Conservation (phyloP, 2,888 invertebrate genomes). For the Sarcophaga variegata region DNA sequence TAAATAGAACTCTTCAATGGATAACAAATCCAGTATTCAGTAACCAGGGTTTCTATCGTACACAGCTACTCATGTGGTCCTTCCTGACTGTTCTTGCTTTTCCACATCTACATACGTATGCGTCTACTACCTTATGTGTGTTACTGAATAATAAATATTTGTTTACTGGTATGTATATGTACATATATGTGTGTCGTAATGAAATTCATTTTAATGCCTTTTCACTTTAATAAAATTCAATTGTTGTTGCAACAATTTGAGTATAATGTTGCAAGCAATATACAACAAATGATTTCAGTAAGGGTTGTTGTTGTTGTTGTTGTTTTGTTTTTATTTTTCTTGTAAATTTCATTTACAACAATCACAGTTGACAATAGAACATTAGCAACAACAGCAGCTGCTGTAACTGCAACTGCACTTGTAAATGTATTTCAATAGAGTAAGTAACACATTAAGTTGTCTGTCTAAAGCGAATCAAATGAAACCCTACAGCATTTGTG, state of each 20-base stretch:
- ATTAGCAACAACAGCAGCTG: not conserved
- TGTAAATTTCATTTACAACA: conserved; percentile 24
- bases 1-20: too few species aligned
- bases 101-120: too few species aligned
- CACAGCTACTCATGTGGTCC: too few species aligned
- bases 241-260: conserved; percentile 51
- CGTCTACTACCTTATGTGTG: too few species aligned
- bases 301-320: not conserved
- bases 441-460: not conserved
- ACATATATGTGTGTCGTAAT: not conserved
- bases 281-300: not conserved
- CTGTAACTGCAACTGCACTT: not conserved
- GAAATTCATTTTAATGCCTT: conserved; percentile 7
- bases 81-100: too few species aligned
- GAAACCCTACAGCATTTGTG: not conserved
- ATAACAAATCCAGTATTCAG: too few species aligned
- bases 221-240: conserved; percentile 35
- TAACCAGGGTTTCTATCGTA: too few species aligned
- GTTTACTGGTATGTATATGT: not conserved
- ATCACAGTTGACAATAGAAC: conserved; percentile 24
- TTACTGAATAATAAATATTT: too few species aligned
- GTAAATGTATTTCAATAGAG: not conserved
- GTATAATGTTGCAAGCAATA: conserved; percentile 55
- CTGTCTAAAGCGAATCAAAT: not conserved
- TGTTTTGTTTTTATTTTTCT: conserved; percentile 12